Percentiles rank a stretch among this genome's conserved stretches.
These are phyloP conservation scores for Brachionus paranguensis DNA, from an alignment of 1,140 invertebrate species.

Conservation along the genomic window DNA sequence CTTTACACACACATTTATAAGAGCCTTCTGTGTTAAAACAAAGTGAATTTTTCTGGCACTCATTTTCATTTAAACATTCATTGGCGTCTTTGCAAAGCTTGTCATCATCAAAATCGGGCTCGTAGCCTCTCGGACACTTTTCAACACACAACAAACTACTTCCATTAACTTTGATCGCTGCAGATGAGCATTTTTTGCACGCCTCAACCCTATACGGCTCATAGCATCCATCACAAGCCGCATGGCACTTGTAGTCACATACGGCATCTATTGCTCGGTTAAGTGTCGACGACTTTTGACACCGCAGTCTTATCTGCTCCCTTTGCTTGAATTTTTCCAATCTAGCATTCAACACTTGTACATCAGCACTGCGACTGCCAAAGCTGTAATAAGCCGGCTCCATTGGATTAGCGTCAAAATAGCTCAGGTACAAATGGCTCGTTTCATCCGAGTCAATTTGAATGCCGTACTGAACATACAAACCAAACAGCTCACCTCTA, in stretches of 20 bases:
- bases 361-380: conserved; percentile 36
- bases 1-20: conserved; percentile 33
- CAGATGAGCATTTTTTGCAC: conserved; percentile 17
- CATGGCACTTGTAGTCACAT: conserved; percentile 30
- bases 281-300: background rate
- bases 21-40: conserved; percentile 29
- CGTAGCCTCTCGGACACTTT: background rate
- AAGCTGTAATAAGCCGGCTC: conserved; percentile 32
- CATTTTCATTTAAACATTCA: background rate
- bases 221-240: conserved; percentile 22
- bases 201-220: background rate
- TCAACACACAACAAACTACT: background rate
- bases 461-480: conserved; percentile 34
- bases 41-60: background rate
- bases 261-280: background rate
- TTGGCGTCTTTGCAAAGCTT: conserved; percentile 36
- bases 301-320: background rate
- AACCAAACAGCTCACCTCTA: background rate
- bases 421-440: conserved; percentile 20
- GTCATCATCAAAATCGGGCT: background rate
- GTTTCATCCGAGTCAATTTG: conserved; percentile 22
- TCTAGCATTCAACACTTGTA: conserved; percentile 10
- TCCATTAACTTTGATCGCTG: background rate
- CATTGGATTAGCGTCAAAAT: conserved; percentile 25
- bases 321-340: background rate